Percentiles rank a stretch among this genome's conserved stretches.
Conservation (phyloP, 2,888 invertebrate genomes). For the Steromphala cineraria region DNA sequence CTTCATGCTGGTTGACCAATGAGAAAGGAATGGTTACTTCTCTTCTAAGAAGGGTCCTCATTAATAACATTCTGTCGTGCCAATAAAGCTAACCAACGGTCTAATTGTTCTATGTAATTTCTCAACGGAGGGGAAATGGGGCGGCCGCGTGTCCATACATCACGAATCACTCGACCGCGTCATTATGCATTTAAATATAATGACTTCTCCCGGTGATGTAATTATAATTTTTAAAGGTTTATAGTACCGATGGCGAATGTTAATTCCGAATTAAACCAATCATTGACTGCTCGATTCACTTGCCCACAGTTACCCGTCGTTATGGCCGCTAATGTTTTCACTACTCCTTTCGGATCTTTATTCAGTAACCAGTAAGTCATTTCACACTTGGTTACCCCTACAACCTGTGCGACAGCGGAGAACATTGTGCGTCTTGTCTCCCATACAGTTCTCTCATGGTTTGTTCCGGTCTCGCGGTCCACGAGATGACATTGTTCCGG, state of each 20-base stretch:
- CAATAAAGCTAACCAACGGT: not conserved
- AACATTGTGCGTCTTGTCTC: not conserved
- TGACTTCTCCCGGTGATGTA: slow-evolving; percentile 1
- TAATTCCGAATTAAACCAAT: too few relatives aligned
- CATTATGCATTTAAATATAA: slow-evolving; percentile 11
- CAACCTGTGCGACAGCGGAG: not conserved
- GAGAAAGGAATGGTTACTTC: too few relatives aligned
- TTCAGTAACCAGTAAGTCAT: not conserved
- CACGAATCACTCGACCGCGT: not conserved
- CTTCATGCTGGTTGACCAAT: too few relatives aligned
- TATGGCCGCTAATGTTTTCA: too few relatives aligned
- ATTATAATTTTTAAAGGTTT: slow-evolving; percentile 3
- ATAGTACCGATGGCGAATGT: too few relatives aligned
- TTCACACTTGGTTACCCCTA: not conserved
- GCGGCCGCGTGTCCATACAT: not conserved
- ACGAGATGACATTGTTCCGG: not conserved
- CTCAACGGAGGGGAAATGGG: not conserved
- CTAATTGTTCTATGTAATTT: not conserved
- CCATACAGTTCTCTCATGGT: not conserved
- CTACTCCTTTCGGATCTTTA: too few relatives aligned
- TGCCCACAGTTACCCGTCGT: too few relatives aligned
- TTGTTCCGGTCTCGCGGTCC: not conserved
- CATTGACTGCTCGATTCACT: too few relatives aligned
- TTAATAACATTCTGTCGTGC: not conserved
- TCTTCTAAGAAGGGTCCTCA: too few relatives aligned